phyloP scores from a whole-genome alignment of 2,888 invertebrate genomes.

The Pilophorus perplexus region DNA sequence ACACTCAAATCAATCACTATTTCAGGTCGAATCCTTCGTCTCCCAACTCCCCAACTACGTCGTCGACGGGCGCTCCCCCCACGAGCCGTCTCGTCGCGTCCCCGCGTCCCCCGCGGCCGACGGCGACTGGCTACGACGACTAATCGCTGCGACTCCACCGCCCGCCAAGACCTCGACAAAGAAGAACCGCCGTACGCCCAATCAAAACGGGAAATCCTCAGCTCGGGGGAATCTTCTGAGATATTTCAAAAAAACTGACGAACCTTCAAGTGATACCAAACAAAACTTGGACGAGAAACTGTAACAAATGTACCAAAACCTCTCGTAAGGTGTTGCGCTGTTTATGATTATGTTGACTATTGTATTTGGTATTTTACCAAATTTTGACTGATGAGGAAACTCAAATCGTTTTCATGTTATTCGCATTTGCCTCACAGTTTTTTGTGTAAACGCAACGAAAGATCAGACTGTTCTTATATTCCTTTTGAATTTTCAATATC shows the following conservation, averaged over 20 bases:
- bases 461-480: too few species aligned
- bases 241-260: slow-evolving; percentile 24
- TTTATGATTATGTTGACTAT: too few species aligned
- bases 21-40: neutral
- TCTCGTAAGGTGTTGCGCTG: too few species aligned
- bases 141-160: slow-evolving; percentile 13
- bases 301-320: too few species aligned
- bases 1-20: too few species aligned
- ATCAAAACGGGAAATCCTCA: neutral
- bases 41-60: slow-evolving; percentile 72
- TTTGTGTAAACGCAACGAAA: too few species aligned
- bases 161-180: neutral
- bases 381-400: too few species aligned
- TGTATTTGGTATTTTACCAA: too few species aligned
- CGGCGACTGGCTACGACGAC: slow-evolving; percentile 16
- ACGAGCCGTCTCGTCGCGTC: slow-evolving; percentile 59
- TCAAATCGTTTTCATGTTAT: too few species aligned
- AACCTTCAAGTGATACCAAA: neutral
- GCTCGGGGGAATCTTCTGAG: slow-evolving; percentile 15
- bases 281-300: too few species aligned
- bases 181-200: slow-evolving; percentile 12
- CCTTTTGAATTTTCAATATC: too few species aligned
- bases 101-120: neutral
- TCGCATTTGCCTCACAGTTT: too few species aligned
- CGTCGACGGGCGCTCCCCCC: slow-evolving; percentile 72